Conservation (phyloP, 2,888 invertebrate species). For the Micoletzkya japonica region DNA sequence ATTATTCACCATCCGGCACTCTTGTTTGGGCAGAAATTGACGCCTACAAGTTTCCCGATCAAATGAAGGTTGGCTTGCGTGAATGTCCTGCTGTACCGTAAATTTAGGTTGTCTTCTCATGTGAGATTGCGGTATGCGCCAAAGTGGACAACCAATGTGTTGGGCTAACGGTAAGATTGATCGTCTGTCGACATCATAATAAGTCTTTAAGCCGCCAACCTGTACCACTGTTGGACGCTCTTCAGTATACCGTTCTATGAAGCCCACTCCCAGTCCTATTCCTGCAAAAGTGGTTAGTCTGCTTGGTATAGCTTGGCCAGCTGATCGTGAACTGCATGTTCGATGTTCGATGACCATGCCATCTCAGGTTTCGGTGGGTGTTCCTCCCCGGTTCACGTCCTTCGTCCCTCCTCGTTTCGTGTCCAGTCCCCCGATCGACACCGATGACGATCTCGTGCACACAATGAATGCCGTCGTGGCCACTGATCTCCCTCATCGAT, state of each 20-base stretch:
- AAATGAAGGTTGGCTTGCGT: not conserved
- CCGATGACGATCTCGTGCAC: not conserved
- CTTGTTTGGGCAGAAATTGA: conserved; percentile 17
- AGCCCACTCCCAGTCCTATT: too few species aligned
- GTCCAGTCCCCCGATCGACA: conserved; percentile 12
- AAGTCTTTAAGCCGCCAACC: not conserved
- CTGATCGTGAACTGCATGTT: not conserved
- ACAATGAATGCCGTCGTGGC: conserved; percentile 8
- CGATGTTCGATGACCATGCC: not conserved
- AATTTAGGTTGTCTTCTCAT: conserved; percentile 22
- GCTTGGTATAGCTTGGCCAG: too few species aligned
- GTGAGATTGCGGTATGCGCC: conserved; percentile 21
- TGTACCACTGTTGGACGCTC: too few species aligned
- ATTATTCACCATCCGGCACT: conserved; percentile 22
- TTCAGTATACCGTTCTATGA: too few species aligned
- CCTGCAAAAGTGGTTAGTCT: too few species aligned
- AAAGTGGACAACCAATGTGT: conserved; percentile 20
- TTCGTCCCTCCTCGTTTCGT: not conserved
- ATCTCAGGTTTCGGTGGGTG: not conserved
- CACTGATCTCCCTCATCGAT: not conserved
- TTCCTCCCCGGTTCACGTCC: not conserved
- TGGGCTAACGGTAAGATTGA: conserved; percentile 18
- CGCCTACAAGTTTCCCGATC: conserved; percentile 28
- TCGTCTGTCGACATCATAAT: not conserved
- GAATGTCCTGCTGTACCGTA: not conserved